These are phyloP conservation scores for Jordanella pulchra DNA, from an alignment of 2,797 vertebrate species.

Conservation along the genomic window DNA sequence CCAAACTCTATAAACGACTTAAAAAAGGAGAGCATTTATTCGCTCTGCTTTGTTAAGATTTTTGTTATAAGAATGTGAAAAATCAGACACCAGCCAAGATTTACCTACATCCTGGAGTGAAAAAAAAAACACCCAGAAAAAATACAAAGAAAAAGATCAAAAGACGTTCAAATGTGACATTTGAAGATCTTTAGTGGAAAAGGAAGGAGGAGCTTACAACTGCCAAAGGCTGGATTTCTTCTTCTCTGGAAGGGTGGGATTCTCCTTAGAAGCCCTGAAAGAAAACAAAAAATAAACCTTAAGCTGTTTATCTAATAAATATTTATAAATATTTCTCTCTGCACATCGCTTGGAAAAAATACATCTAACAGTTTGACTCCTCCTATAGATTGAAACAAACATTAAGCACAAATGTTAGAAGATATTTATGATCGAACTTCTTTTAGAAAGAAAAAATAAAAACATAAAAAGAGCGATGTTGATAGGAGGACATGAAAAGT, in stretches of 20 bases:
- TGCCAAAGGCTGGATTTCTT: conserved; percentile 99
- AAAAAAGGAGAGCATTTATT: conserved; percentile 56
- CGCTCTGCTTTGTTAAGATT: conserved; percentile 61
- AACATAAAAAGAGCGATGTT: too few relatives aligned
- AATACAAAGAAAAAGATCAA: conserved; percentile 55
- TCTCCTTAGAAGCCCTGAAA: conserved; percentile 92
- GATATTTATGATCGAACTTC: neutral
- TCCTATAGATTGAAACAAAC: neutral
- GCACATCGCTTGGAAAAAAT: neutral
- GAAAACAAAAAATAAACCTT: conserved; percentile 1
- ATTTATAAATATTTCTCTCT: neutral
- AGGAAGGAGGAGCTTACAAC: conserved; percentile 85
- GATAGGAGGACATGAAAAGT: too few relatives aligned
- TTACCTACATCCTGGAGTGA: conserved; percentile 84
- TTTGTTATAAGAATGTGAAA: conserved; percentile 40
- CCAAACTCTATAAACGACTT: conserved; percentile 44
- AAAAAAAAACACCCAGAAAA: conserved; percentile 54
- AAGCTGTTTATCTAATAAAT: neutral
- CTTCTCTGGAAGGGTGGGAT: conserved; percentile 92
- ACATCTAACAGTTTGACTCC: neutral
- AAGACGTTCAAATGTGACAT: conserved; percentile 36
- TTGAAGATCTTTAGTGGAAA: conserved; percentile 18
- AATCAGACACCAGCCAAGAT: conserved; percentile 53
- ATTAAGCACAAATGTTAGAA: neutral
- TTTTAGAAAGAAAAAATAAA: too few relatives aligned